phyloP scores from a whole-genome alignment of 2,888 invertebrate genomes.

The Drosophila koepferae region DNA sequence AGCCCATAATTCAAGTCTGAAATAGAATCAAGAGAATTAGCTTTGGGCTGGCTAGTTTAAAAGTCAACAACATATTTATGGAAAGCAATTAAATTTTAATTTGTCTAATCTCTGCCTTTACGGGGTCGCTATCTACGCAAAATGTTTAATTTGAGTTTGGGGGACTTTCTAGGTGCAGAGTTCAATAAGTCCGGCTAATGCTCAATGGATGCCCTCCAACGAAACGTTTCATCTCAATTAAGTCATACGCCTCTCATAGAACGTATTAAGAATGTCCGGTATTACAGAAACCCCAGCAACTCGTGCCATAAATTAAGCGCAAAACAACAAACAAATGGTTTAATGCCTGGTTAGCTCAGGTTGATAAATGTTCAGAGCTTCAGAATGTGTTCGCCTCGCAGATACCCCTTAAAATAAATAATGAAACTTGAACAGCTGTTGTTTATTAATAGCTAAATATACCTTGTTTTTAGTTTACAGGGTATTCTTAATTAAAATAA shows the following conservation, averaged over 20 bases:
- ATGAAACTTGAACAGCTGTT: not conserved
- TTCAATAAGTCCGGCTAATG: conserved; percentile 17
- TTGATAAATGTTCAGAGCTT: conserved; percentile 24
- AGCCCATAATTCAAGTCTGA: conserved; percentile 87
- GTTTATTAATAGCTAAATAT: no score
- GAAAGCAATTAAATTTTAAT: conserved; percentile 52
- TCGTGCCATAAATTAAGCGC: conserved; percentile 59
- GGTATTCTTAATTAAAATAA: conserved; percentile 26
- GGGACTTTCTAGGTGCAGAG: conserved; percentile 16
- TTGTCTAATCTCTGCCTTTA: conserved; percentile 43
- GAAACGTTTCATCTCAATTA: conserved; percentile 7
- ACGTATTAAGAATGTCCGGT: conserved; percentile 38
- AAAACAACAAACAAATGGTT: conserved; percentile 36
- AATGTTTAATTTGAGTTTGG: conserved; percentile 17
- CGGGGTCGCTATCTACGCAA: conserved; percentile 45
- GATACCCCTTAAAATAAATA: not conserved
- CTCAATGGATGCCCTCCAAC: not conserved
- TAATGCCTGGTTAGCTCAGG: conserved; percentile 16
- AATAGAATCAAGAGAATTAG: conserved; percentile 32
- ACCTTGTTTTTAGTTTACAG: not conserved
- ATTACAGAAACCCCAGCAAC: conserved; percentile 41
- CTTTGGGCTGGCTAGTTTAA: conserved; percentile 21
- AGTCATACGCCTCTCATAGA: conserved; percentile 7
- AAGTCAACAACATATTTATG: conserved; percentile 54
- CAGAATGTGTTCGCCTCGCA: not conserved